phyloP scores from a whole-genome alignment of 64 coral and sea anemone species.

The Orbicella faveolata region DNA sequence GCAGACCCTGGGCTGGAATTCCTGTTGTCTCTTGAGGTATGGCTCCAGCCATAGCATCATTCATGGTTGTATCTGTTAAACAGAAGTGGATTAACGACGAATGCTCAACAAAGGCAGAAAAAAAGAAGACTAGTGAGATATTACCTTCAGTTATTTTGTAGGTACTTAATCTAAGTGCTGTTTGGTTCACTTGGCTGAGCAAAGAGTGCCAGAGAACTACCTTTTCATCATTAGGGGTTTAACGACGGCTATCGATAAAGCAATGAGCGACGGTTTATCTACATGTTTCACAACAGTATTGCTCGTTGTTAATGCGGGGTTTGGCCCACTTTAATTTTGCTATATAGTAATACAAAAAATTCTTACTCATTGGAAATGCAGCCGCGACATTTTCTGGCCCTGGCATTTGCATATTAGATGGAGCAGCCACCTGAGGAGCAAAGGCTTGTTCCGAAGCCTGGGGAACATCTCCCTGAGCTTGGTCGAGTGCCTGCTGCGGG shows the following conservation, averaged over 20 bases:
- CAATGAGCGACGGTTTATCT: not conserved
- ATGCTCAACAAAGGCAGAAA: not conserved
- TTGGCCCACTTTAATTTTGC: not conserved
- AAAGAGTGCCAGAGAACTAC: not conserved
- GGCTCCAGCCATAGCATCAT: not conserved
- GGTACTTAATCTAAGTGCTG: not conserved
- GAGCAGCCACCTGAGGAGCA: constrained; percentile 16
- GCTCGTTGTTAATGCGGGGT: too few relatives aligned
- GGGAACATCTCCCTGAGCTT: constrained; percentile 32
- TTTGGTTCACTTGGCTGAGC: not conserved
- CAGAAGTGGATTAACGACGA: not conserved
- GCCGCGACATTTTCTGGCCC: constrained; percentile 11
- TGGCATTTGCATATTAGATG: constrained; percentile 18
- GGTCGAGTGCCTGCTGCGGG: constrained; percentile 25
- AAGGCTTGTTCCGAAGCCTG: constrained; percentile 25
- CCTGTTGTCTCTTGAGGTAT: constrained; percentile 1
- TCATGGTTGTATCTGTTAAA: constrained; percentile 30
- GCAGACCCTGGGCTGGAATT: constrained; percentile 46
- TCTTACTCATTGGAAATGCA: constrained; percentile 31
- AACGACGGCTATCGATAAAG: too few relatives aligned
- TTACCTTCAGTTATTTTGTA: not conserved
- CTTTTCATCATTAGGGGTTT: too few relatives aligned
- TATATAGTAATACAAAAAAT: not conserved
- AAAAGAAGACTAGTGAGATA: not conserved
- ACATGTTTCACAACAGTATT: not conserved